These are phyloP conservation scores for Spodoptera frugiperda DNA, from an alignment of 1,140 invertebrate species.

Conservation along the genomic window DNA sequence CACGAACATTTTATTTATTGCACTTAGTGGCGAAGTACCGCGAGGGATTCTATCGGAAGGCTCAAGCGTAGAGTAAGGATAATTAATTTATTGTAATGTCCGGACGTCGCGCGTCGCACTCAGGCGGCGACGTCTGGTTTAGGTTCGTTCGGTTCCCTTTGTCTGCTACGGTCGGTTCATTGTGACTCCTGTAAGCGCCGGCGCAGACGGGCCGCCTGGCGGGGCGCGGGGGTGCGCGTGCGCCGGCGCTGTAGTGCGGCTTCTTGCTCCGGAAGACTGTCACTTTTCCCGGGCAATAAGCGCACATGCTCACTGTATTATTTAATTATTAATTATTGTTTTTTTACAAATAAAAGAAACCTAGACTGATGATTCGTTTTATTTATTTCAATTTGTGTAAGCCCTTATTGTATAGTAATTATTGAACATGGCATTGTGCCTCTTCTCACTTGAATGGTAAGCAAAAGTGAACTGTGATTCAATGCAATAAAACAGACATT, in stretches of 20 bases:
- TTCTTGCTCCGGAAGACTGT: slow-evolving; percentile 84
- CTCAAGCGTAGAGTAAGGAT: slow-evolving; percentile 57
- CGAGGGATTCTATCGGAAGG: slow-evolving; percentile 46
- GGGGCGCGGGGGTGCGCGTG: slow-evolving; percentile 16
- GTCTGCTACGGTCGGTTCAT: slow-evolving; percentile 46
- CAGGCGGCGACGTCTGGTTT: slow-evolving; percentile 20
- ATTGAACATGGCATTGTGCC: neutral
- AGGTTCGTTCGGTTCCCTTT: slow-evolving; percentile 34
- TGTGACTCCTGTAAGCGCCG: slow-evolving; percentile 43
- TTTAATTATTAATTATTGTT: slow-evolving; percentile 78
- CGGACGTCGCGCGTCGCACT: neutral
- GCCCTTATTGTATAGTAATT: no score
- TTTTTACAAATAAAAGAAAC: slow-evolving; percentile 84
- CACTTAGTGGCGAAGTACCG: slow-evolving; percentile 64
- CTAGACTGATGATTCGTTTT: slow-evolving; percentile 75
- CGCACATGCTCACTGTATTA: slow-evolving; percentile 80
- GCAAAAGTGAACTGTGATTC: neutral
- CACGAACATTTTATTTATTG: slow-evolving; percentile 77
- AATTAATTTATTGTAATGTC: slow-evolving; percentile 40
- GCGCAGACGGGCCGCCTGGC: slow-evolving; percentile 9
- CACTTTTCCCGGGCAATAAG: slow-evolving; percentile 84
- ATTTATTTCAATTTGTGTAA: slow-evolving; percentile 31
- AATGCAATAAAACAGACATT: neutral
- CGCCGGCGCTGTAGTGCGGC: slow-evolving; percentile 56
- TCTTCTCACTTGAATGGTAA: neutral